Conservation (phyloP, 2,888 invertebrate species). For the Lottia scabra region DNA sequence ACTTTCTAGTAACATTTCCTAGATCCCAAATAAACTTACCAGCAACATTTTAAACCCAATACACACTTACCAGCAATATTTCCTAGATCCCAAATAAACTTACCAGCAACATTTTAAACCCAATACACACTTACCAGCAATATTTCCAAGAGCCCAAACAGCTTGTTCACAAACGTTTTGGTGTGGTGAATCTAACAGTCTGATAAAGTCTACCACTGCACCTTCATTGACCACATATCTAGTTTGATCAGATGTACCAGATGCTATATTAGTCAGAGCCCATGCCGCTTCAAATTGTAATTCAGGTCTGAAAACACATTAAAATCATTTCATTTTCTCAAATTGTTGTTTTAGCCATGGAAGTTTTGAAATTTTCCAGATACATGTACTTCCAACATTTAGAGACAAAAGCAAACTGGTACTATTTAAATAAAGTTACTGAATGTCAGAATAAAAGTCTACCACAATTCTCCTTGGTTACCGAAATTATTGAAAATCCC, state of each 20-base stretch:
- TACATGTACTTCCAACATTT: no score
- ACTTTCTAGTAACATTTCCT: no score
- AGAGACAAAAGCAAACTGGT: no score
- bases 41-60: no score
- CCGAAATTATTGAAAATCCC: no score
- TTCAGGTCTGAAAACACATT: slow-evolving; percentile 55
- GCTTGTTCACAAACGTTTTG: slow-evolving; percentile 78
- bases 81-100: neutral
- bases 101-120: slow-evolving; percentile 76
- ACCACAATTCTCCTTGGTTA: no score
- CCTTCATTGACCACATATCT: slow-evolving; percentile 85
- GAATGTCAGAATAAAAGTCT: no score
- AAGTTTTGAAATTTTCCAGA: no score
- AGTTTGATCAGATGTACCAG: slow-evolving; percentile 92
- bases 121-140: slow-evolving; percentile 88
- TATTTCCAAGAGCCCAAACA: slow-evolving; percentile 98
- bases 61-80: no score
- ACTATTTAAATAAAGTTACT: no score
- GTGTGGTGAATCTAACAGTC: slow-evolving; percentile 77
- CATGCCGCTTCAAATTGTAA: slow-evolving; percentile 93
- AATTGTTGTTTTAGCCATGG: no score
- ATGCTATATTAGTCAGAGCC: slow-evolving; percentile 97
- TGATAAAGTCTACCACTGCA: slow-evolving; percentile 86
- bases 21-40: slow-evolving; percentile 22
- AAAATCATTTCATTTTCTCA: no score